phyloP scores from a whole-genome alignment of 2,113 vertebrate species.

The Phrynosoma blainvillii region DNA sequence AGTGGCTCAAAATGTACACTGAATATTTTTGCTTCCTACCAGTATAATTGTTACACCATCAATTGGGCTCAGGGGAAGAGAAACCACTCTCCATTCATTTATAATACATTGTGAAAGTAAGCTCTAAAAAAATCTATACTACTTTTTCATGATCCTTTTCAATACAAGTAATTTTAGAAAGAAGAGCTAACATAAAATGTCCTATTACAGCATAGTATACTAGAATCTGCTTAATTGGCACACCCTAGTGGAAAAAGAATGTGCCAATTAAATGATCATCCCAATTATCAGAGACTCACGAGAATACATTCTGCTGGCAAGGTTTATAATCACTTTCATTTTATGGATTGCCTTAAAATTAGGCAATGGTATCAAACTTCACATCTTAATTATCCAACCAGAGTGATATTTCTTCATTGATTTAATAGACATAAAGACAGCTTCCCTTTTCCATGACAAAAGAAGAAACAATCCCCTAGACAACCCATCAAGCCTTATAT shows the following conservation, averaged over 20 bases:
- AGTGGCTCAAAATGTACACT: constrained; percentile 24
- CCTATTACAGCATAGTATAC: constrained; percentile 43
- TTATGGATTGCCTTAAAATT: constrained; percentile 66
- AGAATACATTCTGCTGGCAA: constrained; percentile 58
- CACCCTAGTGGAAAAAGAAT: constrained; percentile 56
- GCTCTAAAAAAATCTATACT: constrained; percentile 36
- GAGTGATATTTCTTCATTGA: constrained; percentile 44
- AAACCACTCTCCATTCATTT: constrained; percentile 31
- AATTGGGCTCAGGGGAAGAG: constrained; percentile 22
- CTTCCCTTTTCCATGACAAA: constrained; percentile 45
- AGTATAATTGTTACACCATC: constrained; percentile 31
- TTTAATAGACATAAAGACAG: constrained; percentile 43
- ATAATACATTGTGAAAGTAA: constrained; percentile 47
- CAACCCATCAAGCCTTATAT: not conserved
- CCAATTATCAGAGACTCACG: constrained; percentile 65
- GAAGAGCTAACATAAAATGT: constrained; percentile 45
- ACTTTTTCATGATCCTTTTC: constrained; percentile 54
- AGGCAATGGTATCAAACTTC: constrained; percentile 44
- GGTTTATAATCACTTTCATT: constrained; percentile 65
- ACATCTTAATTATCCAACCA: constrained; percentile 60
- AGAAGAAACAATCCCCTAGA: constrained; percentile 1
- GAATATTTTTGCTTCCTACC: constrained; percentile 13
- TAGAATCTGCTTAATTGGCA: constrained; percentile 50
- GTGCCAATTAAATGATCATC: constrained; percentile 71
- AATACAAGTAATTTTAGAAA: constrained; percentile 27